Base-by-base conservation (phyloP, 2,113 vertebrate genomes). In the Seriola quinqueradiata region DNA sequence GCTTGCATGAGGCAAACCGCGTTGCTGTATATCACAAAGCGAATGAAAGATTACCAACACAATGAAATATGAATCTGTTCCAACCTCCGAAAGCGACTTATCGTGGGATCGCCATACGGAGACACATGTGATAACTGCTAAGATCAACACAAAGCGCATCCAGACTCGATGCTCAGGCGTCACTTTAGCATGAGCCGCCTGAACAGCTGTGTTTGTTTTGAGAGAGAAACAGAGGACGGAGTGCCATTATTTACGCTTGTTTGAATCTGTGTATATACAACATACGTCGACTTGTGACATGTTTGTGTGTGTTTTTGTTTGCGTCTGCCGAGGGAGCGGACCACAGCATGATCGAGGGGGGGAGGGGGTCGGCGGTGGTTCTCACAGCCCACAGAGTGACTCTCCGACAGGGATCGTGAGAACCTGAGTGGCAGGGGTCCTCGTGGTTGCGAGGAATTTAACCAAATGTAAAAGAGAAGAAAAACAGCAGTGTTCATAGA, bases 321-420 rank as follows among this genome's bases (percentile, higher is more conserved):
- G 52, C 42, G 78, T 81, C 65, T 89, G 52, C 48, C 50, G 1
- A 28, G 75, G 75, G 77, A 59, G 40, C 12, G 0, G 21, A 17
- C 11, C 71, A 19, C 85, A 66, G 83, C 42, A 1, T 34, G 88
- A 69, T 71, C 7, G 2, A 13, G 44, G 44, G 10, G 44, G 44
- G 3, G 46, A 4, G 46, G 12, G 46, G 64, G 70, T 50, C 25
- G 17, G 48, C 57, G 75, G 36, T 75, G 48, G 81, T 90, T 93
- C 89, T 89, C 90, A 93, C 90, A 90, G 89, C 72, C 90, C 63
- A 55, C 71, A 6, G 65, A 70, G 75, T 48, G 64, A 81, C 83
- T 84, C 81, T 64, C 64, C 25, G 77, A 89, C 90, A 76, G 82
- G 78, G 89, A 88, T 82, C 86, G 75, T 92, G 89, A 89, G 92